phyloP scores from a whole-genome alignment of 2,797 vertebrate species.

The Falco biarmicus region DNA sequence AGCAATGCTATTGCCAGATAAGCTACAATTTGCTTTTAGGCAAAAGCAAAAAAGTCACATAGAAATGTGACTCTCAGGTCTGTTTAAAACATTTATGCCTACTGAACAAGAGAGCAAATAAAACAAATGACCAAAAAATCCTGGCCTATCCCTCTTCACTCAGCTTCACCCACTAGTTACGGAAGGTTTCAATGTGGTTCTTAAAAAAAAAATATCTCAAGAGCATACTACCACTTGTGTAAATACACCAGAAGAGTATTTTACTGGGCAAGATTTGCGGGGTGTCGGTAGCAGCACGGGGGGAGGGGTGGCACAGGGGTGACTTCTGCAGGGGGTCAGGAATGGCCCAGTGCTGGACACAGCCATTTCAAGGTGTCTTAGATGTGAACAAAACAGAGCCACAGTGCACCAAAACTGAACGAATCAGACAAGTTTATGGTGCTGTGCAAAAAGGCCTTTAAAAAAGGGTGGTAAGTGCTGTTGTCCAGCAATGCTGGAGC shows the following conservation, averaged over 20 bases:
- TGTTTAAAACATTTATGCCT: not conserved
- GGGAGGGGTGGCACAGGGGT: not conserved
- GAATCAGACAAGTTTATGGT: not conserved
- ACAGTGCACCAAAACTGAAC: not conserved
- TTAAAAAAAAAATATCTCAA: not conserved
- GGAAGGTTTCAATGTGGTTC: not conserved
- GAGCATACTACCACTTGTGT: not conserved
- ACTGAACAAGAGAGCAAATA: not conserved
- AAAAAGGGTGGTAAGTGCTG: not conserved
- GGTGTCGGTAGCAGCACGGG: not conserved
- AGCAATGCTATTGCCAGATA: not conserved
- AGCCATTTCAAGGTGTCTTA: not conserved
- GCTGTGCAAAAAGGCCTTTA: not conserved
- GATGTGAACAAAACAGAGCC: not conserved
- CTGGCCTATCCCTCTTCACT: not conserved
- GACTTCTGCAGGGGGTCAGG: too few species aligned
- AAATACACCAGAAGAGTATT: not conserved
- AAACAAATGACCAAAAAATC: not conserved
- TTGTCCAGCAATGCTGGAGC: not conserved
- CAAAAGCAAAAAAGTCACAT: not conserved
- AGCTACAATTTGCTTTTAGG: not conserved
- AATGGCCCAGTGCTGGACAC: not conserved
- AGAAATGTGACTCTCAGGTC: too few species aligned
- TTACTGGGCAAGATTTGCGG: not conserved
- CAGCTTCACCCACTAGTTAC: not conserved